Evolutionary conservation across 2,113 vertebrate genomes (phyloP).

Genomic region (Cacatua alba): DNA sequence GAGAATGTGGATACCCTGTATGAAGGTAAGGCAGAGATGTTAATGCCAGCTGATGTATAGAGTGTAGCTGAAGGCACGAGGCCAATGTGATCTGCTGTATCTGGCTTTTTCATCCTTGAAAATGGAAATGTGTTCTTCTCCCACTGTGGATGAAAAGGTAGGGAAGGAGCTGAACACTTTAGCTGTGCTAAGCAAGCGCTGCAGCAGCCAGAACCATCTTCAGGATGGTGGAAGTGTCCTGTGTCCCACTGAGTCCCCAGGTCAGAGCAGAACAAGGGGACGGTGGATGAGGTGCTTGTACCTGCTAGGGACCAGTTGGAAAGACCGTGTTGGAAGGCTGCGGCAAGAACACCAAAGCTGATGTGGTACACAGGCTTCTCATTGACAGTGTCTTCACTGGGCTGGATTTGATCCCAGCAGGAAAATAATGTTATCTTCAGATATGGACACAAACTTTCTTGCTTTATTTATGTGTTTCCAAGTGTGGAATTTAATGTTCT

Average conservation of each 20-base stretch:
- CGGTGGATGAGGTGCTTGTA: neutral
- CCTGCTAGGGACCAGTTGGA: neutral
- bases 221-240: neutral
- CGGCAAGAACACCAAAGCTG: neutral
- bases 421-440: neutral
- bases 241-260: neutral
- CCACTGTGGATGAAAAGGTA: neutral
- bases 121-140: neutral
- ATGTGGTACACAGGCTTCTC: fast-evolving
- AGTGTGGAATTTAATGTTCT: neutral
- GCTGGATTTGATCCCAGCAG: neutral
- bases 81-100: neutral
- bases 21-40: conserved; percentile 81
- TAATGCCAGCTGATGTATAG: neutral
- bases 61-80: neutral
- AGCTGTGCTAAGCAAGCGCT: neutral
- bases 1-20: conserved; percentile 69
- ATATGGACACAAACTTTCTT: neutral
- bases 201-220: neutral
- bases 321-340: neutral
- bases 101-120: neutral
- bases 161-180: neutral
- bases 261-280: neutral
- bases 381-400: neutral
- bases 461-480: neutral